phyloP scores from a whole-genome alignment of 1,140 invertebrate genomes.

The Nomia melanderi region DNA sequence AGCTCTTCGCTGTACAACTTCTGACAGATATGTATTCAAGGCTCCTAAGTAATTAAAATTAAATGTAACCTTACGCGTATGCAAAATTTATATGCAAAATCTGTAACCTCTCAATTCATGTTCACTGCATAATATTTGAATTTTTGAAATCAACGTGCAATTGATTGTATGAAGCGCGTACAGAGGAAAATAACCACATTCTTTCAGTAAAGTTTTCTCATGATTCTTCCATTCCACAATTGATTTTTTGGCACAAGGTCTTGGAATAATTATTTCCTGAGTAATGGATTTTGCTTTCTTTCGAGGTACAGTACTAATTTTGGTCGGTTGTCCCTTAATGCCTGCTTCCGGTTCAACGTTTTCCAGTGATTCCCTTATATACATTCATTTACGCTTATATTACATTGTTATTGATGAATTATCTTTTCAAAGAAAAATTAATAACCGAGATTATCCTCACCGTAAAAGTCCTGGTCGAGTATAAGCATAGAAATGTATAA shows the following conservation, averaged over 20 bases:
- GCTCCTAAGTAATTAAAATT: slow-evolving; percentile 15
- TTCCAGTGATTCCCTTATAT: slow-evolving; percentile 13
- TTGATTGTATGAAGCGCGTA: slow-evolving; percentile 12
- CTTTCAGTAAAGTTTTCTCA: not conserved
- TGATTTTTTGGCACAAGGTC: not conserved
- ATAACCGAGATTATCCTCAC: not conserved
- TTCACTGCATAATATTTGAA: not conserved
- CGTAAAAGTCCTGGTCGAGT: slow-evolving; percentile 38
- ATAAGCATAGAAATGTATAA: slow-evolving; percentile 29
- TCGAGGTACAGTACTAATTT: not conserved
- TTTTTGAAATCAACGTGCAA: slow-evolving; percentile 18
- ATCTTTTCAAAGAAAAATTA: too few species aligned
- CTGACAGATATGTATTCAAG: not conserved
- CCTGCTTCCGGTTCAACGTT: not conserved
- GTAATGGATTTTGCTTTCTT: slow-evolving; percentile 1
- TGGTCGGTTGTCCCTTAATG: too few species aligned
- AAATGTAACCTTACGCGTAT: not conserved
- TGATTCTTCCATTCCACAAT: not conserved
- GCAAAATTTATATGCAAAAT: not conserved
- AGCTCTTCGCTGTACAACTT: not conserved
- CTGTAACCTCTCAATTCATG: slow-evolving; percentile 23
- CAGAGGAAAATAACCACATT: not conserved
- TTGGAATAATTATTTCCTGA: not conserved
- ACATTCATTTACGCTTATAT: not conserved
- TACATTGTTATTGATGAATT: too few species aligned